Percentiles rank a stretch among this genome's conserved stretches.
Conservation (phyloP, 2,888 invertebrate genomes). For the Conistra vaccinii region DNA sequence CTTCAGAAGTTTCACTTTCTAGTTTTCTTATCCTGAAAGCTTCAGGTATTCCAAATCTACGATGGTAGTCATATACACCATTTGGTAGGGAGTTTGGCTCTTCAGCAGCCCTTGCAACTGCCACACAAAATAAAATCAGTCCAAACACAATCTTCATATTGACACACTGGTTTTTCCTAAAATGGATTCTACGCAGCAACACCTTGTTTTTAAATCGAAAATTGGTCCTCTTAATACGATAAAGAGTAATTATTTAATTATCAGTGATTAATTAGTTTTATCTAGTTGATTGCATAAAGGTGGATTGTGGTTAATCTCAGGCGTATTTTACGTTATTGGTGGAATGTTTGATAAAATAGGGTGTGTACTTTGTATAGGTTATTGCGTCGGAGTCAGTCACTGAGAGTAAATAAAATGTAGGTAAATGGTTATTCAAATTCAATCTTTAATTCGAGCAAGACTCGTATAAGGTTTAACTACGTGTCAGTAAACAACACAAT, state of each 20-base stretch:
- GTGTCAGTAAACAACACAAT: too few species aligned
- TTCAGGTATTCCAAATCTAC: constrained; percentile 70
- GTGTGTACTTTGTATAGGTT: not conserved
- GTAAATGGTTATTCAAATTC: not conserved
- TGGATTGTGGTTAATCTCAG: constrained; percentile 11
- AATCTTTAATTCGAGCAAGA: too few species aligned
- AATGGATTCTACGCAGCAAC: constrained; percentile 10
- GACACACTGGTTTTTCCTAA: not conserved
- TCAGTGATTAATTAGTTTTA: constrained; percentile 46
- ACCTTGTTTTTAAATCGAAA: constrained; percentile 19
- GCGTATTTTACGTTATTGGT: not conserved
- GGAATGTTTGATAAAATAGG: constrained; percentile 13
- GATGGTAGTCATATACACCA: constrained; percentile 72
- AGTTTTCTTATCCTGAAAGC: constrained; percentile 69
- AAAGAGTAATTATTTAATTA: constrained; percentile 23
- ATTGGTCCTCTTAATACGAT: constrained; percentile 7
- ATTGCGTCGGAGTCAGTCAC: not conserved
- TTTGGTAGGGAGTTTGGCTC: constrained; percentile 41
- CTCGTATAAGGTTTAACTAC: too few species aligned
- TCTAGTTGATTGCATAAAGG: constrained; percentile 27
- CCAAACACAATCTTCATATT: constrained; percentile 50
- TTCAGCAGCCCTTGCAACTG: constrained; percentile 48
- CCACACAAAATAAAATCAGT: constrained; percentile 51
- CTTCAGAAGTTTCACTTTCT: constrained; percentile 65
- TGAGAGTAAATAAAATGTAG: not conserved